A percentile compares a stretch with the other conserved stretches of the same genome.
Evolutionary conservation across 2,113 vertebrate species (phyloP).

Genomic region (Dunckerocampus dactyliophorus): DNA sequence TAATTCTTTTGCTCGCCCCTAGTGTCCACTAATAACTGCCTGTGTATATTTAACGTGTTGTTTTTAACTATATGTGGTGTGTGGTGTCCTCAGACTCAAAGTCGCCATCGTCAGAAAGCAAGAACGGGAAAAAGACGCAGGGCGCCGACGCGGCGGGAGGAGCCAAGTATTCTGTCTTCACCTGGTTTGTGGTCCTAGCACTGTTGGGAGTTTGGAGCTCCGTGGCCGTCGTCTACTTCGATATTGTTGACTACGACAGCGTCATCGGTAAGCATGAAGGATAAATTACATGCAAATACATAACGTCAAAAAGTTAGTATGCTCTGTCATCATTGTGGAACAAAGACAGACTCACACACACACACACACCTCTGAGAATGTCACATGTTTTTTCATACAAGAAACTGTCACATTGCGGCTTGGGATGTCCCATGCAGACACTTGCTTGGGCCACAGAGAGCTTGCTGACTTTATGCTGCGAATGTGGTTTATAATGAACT

Average conservation of each 20-base stretch:
- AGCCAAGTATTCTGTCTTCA: conserved; percentile 79
- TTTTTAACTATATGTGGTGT: not conserved
- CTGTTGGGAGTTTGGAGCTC: conserved; percentile 94
- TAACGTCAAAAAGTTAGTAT: no score
- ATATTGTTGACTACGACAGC: conserved; percentile 91
- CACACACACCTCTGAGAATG: not conserved
- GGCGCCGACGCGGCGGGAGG: conserved; percentile 23
- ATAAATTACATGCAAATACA: not conserved
- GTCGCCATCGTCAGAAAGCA: conserved; percentile 60
- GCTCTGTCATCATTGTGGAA: no score
- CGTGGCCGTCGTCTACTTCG: conserved; percentile 93
- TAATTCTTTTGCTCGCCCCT: no score
- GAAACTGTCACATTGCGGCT: not conserved
- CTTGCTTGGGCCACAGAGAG: no score
- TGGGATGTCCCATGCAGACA: no score
- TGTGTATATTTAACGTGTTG: not conserved
- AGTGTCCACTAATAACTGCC: not conserved
- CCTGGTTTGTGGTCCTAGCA: conserved; percentile 92
- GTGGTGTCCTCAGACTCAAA: conserved; percentile 56
- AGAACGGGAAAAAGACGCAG: conserved; percentile 55
- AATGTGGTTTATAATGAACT: no score
- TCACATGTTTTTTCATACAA: not conserved
- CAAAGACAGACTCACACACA: not conserved
- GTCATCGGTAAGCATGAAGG: conserved; percentile 79
- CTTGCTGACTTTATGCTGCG: no score